Evolutionary conservation across 2,797 vertebrate genomes (phyloP).

Genomic region (Sebastes baramenuke): DNA sequence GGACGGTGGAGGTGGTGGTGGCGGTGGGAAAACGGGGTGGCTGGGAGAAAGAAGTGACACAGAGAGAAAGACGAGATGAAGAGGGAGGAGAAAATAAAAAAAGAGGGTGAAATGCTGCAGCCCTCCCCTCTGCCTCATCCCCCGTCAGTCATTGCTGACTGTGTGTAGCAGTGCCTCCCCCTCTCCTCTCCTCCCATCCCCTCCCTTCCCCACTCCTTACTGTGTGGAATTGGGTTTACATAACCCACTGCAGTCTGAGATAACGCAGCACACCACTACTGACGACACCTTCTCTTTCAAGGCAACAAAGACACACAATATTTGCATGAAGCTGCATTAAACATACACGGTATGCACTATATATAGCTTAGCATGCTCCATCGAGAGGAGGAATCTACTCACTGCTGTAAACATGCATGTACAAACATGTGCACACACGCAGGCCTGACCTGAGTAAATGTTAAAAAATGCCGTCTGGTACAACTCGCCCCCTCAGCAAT

Average conservation of each 20-base stretch:
- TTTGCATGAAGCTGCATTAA: constrained; percentile 31
- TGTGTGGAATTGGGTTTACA: constrained; percentile 69
- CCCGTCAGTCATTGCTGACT: constrained; percentile 44
- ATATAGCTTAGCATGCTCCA: constrained; percentile 10
- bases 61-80: constrained; percentile 8
- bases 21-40: not conserved
- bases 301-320: constrained; percentile 16
- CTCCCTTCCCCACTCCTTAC: constrained; percentile 29
- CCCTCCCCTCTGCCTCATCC: constrained; percentile 56
- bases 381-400: not conserved
- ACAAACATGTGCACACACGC: not conserved
- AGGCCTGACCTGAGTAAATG: not conserved
- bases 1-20: not conserved
- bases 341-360: constrained; percentile 21
- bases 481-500: constrained; percentile 5
- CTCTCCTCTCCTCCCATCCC: not conserved
- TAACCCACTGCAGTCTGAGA: constrained; percentile 80
- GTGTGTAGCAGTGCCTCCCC: constrained; percentile 51
- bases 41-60: not conserved
- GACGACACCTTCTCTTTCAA: constrained; percentile 25
- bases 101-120: constrained; percentile 69
- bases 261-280: constrained; percentile 56
- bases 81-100: not conserved
- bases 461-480: not conserved
- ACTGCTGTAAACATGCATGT: not conserved